Evolutionary conservation across 2,797 vertebrate species (phyloP).

Genomic region (Hydrolagus colliei): DNA sequence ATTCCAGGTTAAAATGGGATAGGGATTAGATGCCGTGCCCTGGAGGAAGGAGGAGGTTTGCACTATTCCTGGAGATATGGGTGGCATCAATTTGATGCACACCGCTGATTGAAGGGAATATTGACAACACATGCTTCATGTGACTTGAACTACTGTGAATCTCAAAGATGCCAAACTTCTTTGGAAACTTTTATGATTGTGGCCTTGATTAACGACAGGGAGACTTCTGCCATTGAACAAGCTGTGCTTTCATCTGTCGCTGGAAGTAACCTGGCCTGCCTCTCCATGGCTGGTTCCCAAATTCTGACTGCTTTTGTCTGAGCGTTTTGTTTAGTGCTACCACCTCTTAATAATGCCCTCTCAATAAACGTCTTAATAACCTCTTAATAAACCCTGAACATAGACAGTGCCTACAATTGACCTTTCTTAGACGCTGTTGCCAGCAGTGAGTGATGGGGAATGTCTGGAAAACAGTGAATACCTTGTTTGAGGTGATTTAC

Average conservation of each 20-base stretch:
- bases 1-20: too few relatives aligned
- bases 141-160: background rate
- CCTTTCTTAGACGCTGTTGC: conserved; percentile 13
- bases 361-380: too few relatives aligned
- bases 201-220: too few relatives aligned
- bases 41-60: too few relatives aligned
- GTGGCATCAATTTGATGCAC: background rate
- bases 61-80: background rate
- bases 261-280: too few relatives aligned
- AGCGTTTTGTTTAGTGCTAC: background rate
- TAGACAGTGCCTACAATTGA: conserved; percentile 2
- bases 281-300: background rate
- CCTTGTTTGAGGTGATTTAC: background rate
- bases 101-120: background rate
- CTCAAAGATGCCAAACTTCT: background rate
- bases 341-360: background rate
- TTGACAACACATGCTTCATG: too few relatives aligned
- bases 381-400: conserved; percentile 16
- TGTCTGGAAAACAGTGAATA: background rate
- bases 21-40: too few relatives aligned
- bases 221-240: background rate
- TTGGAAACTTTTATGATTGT: background rate
- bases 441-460: background rate
- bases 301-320: background rate
- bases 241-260: background rate